Evolutionary conservation across 1,140 invertebrate genomes (phyloP).

Genomic region (Macrobrachium nipponense): DNA sequence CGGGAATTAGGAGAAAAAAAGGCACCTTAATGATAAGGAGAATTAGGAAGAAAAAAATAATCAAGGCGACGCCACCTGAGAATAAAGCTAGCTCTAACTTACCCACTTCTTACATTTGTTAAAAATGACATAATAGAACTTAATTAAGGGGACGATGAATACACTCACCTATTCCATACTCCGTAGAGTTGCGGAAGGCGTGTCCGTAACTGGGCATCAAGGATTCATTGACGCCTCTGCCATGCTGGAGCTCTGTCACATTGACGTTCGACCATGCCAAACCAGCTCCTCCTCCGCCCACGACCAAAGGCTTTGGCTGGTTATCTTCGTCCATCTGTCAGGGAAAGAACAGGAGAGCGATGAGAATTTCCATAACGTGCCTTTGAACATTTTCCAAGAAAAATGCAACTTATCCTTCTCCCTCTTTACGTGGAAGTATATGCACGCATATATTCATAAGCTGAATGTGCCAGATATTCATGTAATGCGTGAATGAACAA

Average conservation of each 20-base stretch:
- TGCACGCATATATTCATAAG: too few species aligned
- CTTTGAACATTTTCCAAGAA: too few species aligned
- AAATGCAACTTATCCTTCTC: too few species aligned
- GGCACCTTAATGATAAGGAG: background rate
- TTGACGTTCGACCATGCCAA: conserved; percentile 15
- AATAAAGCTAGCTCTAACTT: background rate
- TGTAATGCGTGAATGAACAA: too few species aligned
- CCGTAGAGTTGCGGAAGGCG: conserved; percentile 10
- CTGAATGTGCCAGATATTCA: too few species aligned
- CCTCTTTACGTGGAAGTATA: too few species aligned
- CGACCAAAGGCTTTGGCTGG: conserved; percentile 34
- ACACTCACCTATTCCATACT: conserved; percentile 1
- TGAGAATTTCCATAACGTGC: too few species aligned
- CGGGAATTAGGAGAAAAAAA: background rate
- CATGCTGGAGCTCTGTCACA: conserved; percentile 10
- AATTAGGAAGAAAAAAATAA: background rate
- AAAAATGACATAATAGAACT: background rate
- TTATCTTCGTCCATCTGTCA: conserved; percentile 6
- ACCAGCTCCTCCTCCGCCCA: conserved; percentile 33
- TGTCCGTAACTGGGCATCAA: conserved; percentile 29
- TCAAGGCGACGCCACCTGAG: background rate
- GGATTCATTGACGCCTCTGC: conserved; percentile 20
- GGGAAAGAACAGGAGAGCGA: background rate
- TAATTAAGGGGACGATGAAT: background rate
- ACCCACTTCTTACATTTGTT: too few species aligned